phyloP scores from a whole-genome alignment of 2,113 vertebrate genomes.

The Phalacrocorax carbo region DNA sequence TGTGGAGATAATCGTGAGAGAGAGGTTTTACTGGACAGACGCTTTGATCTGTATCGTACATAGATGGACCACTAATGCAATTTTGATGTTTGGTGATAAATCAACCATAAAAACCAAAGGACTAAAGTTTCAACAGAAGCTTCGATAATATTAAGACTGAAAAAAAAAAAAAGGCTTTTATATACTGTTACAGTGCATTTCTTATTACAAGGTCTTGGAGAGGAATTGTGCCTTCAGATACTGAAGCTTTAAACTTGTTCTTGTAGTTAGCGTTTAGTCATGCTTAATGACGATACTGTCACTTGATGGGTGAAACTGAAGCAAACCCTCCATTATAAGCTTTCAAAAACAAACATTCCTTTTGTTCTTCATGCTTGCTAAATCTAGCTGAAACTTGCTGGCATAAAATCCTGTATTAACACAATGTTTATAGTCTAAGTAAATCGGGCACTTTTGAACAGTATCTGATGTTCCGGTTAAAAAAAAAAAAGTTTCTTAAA shows the following conservation, averaged over 20 bases:
- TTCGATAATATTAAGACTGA: neutral
- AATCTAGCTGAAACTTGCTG: neutral
- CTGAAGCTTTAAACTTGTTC: neutral
- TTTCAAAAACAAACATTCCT: neutral
- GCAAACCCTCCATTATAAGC: neutral
- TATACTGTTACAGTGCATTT: neutral
- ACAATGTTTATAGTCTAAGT: neutral
- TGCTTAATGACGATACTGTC: neutral
- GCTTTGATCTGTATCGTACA: neutral
- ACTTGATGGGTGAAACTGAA: neutral
- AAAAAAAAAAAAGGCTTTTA: neutral
- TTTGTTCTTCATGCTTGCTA: neutral
- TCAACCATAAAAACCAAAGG: neutral
- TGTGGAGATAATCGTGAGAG: neutral
- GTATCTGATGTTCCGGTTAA: neutral
- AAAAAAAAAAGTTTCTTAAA: neutral
- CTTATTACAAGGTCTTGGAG: neutral
- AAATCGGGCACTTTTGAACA: neutral
- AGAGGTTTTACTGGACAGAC: neutral
- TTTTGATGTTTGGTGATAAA: constrained; percentile 16
- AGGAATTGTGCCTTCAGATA: neutral
- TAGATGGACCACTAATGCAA: neutral
- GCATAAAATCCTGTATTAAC: neutral
- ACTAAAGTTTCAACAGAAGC: neutral
- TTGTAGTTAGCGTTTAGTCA: neutral